Evolutionary conservation across 2,888 invertebrate species (phyloP).

Genomic region (Lagria hirta): DNA sequence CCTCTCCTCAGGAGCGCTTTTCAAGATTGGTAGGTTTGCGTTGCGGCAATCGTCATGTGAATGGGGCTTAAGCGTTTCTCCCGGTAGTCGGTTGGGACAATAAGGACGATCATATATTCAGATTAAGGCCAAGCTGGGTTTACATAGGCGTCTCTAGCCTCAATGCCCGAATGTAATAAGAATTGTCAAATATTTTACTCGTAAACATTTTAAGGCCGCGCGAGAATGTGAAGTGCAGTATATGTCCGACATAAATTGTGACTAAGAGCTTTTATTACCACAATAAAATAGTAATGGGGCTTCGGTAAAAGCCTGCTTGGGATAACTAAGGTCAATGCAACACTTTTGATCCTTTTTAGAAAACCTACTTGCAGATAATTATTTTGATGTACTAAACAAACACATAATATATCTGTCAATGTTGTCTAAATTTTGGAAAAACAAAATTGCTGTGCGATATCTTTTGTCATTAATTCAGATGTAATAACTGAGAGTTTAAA

Average conservation of each 20-base stretch:
- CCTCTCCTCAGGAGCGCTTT: conserved; percentile 16
- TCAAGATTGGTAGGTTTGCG: conserved; percentile 5
- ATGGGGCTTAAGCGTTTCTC: conserved; percentile 39
- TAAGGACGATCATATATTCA: conserved; percentile 53
- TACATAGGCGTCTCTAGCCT: conserved; percentile 47
- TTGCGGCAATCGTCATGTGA: conserved; percentile 16
- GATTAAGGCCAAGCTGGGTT: conserved; percentile 51
- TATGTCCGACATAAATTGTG: conserved; percentile 50
- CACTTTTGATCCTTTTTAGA: no score
- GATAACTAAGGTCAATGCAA: conserved; percentile 41
- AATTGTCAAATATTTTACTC: conserved; percentile 53
- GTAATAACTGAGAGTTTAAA: no score
- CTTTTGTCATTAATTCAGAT: no score
- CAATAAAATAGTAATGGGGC: conserved; percentile 51
- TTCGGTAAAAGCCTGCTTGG: conserved; percentile 40
- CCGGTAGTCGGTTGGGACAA: conserved; percentile 47
- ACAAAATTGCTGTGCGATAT: no score
- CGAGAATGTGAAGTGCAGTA: conserved; percentile 47
- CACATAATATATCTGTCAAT: no score
- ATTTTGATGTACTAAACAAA: no score
- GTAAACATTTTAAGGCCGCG: conserved; percentile 48
- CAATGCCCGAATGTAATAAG: conserved; percentile 49
- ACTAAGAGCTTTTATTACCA: conserved; percentile 51
- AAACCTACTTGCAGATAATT: no score
- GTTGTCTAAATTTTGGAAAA: no score